Base-by-base conservation (phyloP, 2,888 invertebrate genomes). In the Tachina lurida region DNA sequence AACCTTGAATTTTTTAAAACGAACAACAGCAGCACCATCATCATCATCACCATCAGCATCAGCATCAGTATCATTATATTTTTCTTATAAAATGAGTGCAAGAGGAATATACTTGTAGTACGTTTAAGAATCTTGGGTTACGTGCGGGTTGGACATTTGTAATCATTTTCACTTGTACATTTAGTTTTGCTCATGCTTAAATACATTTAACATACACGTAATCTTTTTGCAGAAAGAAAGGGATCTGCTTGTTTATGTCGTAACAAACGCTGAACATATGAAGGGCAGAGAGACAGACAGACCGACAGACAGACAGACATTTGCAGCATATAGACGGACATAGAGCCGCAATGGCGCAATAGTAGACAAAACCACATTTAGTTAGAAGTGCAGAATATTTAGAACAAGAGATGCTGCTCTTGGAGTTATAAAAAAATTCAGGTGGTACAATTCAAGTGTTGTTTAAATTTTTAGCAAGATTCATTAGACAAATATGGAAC, bases 91-190 rank as follows among this genome's bases (percentile, higher is more conserved):
- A 65, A 67, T 52, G 54, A 39, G 39, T 78, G 70, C 71, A 68
- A 31, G 19, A 58, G 76, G 39, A 52, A 13, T 73, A 22, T 10
- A 60, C 17, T 13, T 2, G 5, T 39, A 31, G 13, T 19, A 70
- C 65, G 49, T 73, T 65, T 73, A 49, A 73, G 74, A 80, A 77
- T 84, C 84, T 86, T 84, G 31, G 63, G 54, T 87, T 87, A 87
- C 87, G 78, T 87, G 87, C 87, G 81, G 87, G 87, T 87, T 81
- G 75, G 78, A 78, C 87, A 81, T 71, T 81, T 87, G 73, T 84
- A 74, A 77, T 76, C 80, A 86, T 84, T 84, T 81, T 77, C 80
- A 81, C 74, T 84, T 77, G 75, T 60, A 84, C 84, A 76, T 56
- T 86, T 68, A 58, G 71, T 65, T 81, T 77, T 71, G 52, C 58